Percentiles rank a stretch among this genome's conserved stretches.
phyloP scores from a whole-genome alignment of 1,140 invertebrate species.

The Adoxophyes honmai region DNA sequence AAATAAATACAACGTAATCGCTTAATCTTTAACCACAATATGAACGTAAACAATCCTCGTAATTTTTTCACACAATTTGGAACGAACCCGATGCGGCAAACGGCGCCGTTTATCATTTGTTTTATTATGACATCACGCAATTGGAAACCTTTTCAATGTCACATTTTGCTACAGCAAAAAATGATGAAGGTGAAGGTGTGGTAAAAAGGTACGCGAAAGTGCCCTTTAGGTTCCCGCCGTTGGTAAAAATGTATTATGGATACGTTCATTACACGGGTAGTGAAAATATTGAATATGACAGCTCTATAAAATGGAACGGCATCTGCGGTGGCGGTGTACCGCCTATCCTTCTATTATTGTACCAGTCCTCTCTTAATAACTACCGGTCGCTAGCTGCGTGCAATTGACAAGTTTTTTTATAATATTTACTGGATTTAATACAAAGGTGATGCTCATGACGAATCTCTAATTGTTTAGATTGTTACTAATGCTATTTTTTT shows the following conservation, averaged over 20 bases:
- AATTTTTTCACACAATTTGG: too few relatives aligned
- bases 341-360: not conserved
- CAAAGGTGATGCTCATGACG: too few relatives aligned
- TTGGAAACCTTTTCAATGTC: conserved; percentile 4
- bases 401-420: too few relatives aligned
- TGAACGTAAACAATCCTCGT: too few relatives aligned
- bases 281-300: not conserved
- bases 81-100: not conserved
- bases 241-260: too few relatives aligned
- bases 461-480: too few relatives aligned
- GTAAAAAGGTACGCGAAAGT: not conserved
- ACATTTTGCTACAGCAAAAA: conserved; percentile 3
- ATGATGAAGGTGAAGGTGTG: conserved; percentile 4
- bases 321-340: not conserved
- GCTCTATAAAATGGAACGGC: not conserved
- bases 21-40: too few relatives aligned
- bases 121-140: not conserved
- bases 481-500: too few relatives aligned
- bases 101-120: conserved; percentile 6
- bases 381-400: not conserved
- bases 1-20: too few relatives aligned
- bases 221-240: not conserved
- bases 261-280: not conserved
- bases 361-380: not conserved
- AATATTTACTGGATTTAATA: too few relatives aligned